Conservation (phyloP, 2,113 vertebrate genomes). For the Damaliscus lunatus region DNA sequence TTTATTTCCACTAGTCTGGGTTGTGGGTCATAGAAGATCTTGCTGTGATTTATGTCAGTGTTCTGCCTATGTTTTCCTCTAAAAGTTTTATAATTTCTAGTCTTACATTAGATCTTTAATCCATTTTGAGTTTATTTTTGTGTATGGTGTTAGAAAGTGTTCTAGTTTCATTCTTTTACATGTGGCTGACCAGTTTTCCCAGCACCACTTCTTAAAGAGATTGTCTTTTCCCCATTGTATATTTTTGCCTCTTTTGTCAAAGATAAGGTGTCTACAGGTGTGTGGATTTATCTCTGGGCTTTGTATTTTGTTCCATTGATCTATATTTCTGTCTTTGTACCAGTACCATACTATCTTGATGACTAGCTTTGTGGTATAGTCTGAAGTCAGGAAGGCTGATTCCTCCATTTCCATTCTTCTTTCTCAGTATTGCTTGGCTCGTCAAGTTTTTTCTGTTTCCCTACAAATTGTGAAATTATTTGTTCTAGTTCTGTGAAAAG, state of each 20-base stretch:
- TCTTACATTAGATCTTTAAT: no score
- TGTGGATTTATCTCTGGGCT: background rate
- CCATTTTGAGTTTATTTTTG: no score
- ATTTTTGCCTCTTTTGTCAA: background rate
- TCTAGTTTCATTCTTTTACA: no score
- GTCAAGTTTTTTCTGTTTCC: background rate
- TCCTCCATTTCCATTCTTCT: background rate
- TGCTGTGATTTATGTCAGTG: no score
- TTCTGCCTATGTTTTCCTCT: no score
- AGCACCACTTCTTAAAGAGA: background rate
- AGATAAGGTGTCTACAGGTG: background rate
- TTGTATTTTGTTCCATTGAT: background rate
- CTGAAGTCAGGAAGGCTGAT: background rate
- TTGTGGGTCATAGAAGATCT: no score
- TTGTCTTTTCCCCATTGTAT: background rate
- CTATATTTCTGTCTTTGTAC: background rate
- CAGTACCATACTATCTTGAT: background rate
- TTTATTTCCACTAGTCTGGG: no score
- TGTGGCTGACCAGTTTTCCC: no score
- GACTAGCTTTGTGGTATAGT: background rate
- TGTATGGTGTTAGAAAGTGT: no score
- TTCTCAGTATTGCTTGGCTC: background rate
- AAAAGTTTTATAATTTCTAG: no score
- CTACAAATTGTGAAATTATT: background rate
- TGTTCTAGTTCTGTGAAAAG: background rate